Conservation (phyloP, 2,797 vertebrate genomes). For the Semaprochilodus insignis region DNA sequence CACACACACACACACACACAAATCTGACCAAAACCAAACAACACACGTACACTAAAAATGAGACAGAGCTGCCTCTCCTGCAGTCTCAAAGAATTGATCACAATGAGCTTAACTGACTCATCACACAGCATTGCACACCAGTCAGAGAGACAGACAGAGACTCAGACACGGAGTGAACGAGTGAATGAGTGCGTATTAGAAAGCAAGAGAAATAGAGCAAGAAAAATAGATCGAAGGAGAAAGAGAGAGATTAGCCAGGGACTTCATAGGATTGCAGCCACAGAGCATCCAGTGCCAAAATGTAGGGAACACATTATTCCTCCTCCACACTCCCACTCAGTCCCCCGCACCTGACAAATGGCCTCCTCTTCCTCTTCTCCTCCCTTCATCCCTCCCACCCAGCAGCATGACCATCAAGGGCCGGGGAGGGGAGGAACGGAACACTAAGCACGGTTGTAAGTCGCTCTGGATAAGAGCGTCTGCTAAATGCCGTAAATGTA, state of each 20-base stretch:
- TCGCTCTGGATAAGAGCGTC: too few relatives aligned
- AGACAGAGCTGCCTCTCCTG: constrained; percentile 1
- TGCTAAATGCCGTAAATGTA: too few relatives aligned
- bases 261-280: constrained; percentile 37
- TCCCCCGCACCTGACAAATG: constrained; percentile 34
- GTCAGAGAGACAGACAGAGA: background rate
- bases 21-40: too few relatives aligned
- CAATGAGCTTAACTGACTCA: constrained; percentile 30
- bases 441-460: too few relatives aligned
- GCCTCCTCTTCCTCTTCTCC: constrained; percentile 31
- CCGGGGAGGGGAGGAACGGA: background rate
- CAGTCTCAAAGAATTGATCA: constrained; percentile 16
- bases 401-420: background rate
- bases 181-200: background rate
- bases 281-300: constrained; percentile 20
- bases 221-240: background rate
- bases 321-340: constrained; percentile 10
- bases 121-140: constrained; percentile 15
- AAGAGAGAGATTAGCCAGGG: constrained; percentile 19
- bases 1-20: background rate
- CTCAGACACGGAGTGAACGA: background rate
- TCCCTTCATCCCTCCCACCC: constrained; percentile 1
- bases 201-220: background rate
- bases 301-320: constrained; percentile 32
- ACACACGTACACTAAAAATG: background rate